Conservation (phyloP, 1,140 invertebrate genomes). For the Caerostris darwini region DNA sequence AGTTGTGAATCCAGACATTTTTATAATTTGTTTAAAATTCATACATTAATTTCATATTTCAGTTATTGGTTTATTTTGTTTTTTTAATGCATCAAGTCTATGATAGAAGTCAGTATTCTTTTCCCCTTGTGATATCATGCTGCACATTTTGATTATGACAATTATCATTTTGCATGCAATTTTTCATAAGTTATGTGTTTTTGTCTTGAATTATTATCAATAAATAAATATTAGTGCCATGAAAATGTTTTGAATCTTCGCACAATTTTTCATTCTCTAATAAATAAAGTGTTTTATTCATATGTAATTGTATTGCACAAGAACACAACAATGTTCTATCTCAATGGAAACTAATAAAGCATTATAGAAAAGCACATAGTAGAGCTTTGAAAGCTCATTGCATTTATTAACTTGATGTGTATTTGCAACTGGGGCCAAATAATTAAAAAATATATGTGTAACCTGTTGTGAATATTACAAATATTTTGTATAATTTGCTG, state of each 20-base stretch:
- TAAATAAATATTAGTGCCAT: background rate
- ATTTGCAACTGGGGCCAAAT: slow-evolving; percentile 1
- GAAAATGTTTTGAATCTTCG: background rate
- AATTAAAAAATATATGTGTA: background rate
- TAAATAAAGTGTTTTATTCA: background rate
- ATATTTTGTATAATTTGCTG: slow-evolving; percentile 12
- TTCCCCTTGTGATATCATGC: background rate
- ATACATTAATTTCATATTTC: too few species aligned
- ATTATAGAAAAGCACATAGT: background rate
- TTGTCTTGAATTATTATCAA: background rate
- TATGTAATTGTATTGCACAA: slow-evolving; percentile 6
- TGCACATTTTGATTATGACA: background rate
- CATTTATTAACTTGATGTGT: slow-evolving; percentile 12
- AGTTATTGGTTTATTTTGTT: too few species aligned
- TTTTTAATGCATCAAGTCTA: background rate
- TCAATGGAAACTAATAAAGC: background rate
- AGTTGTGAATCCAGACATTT: too few species aligned
- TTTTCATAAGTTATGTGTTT: background rate
- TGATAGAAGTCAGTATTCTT: background rate
- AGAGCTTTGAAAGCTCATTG: background rate
- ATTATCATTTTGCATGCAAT: background rate
- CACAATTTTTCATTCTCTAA: slow-evolving; percentile 1
- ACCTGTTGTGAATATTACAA: background rate
- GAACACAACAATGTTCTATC: background rate
- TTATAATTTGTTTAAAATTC: too few species aligned